Evolutionary conservation across 2,888 invertebrate genomes (phyloP).

Genomic region (Mythimna impura): DNA sequence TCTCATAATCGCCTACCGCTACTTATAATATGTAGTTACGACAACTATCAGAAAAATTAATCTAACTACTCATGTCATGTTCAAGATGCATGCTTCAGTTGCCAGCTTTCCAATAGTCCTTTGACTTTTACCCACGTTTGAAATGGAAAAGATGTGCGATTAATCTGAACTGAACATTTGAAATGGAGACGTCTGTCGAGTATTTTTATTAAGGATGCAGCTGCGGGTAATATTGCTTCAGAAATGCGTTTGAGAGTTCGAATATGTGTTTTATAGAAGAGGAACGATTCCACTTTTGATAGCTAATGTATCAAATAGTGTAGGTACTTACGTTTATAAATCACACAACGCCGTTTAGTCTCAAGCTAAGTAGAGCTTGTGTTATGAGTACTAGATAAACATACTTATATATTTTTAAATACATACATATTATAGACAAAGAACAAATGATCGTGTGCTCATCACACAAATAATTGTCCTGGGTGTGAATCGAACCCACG

Average conservation of each 20-base stretch:
- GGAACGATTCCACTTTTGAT: not conserved
- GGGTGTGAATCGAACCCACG: no score
- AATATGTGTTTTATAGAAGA: not conserved
- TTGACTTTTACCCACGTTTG: not conserved
- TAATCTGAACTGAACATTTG: not conserved
- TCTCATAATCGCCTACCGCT: no score
- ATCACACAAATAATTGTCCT: no score
- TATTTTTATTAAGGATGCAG: not conserved
- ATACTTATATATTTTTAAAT: no score
- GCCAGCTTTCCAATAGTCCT: slow-evolving; percentile 18
- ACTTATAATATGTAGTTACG: not conserved
- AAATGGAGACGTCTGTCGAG: not conserved
- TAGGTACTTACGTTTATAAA: no score
- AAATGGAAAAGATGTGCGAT: slow-evolving; percentile 4
- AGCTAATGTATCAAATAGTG: no score
- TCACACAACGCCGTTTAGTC: no score
- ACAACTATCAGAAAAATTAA: not conserved
- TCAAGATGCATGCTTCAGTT: slow-evolving; percentile 8
- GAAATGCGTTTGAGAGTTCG: not conserved
- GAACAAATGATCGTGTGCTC: no score
- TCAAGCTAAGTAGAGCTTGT: no score
- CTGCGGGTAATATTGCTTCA: not conserved
- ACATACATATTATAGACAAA: no score
- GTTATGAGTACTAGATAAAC: no score
- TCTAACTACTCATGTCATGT: not conserved